These are phyloP conservation scores for Dimorphilus gyrociliatus DNA, from an alignment of 2,888 invertebrate species.

Conservation along the genomic window DNA sequence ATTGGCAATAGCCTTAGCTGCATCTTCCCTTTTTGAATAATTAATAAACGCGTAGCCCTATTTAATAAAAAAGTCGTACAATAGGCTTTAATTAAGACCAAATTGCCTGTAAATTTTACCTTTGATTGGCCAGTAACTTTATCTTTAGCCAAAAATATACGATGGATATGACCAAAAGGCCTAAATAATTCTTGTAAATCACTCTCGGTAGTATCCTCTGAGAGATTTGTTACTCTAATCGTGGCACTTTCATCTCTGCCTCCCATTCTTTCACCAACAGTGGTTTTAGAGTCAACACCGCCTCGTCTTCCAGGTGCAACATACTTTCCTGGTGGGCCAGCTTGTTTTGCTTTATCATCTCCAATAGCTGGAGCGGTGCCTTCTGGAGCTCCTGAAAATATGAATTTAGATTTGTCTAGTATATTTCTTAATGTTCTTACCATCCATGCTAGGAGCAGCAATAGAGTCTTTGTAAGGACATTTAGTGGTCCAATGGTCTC, in stretches of 20 bases:
- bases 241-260: slow-evolving; percentile 52
- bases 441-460: too few relatives aligned
- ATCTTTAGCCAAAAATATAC: slow-evolving; percentile 89
- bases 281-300: too few relatives aligned
- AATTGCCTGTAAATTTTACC: slow-evolving; percentile 17
- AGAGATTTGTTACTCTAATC: slow-evolving; percentile 88
- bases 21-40: slow-evolving; percentile 75
- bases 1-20: slow-evolving; percentile 70
- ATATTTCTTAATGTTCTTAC: too few relatives aligned
- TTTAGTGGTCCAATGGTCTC: slow-evolving; percentile 94
- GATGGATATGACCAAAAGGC: slow-evolving; percentile 76
- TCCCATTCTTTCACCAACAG: too few relatives aligned
- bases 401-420: too few relatives aligned
- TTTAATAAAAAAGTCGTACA: neutral
- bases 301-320: too few relatives aligned
- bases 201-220: slow-evolving; percentile 76
- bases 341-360: too few relatives aligned
- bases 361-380: too few relatives aligned
- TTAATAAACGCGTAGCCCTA: slow-evolving; percentile 96
- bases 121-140: slow-evolving; percentile 43
- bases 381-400: too few relatives aligned
- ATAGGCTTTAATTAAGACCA: slow-evolving; percentile 2
- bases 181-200: slow-evolving; percentile 90
- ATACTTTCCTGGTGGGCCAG: too few relatives aligned
- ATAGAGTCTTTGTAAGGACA: slow-evolving; percentile 92